Conservation (phyloP, 2,797 vertebrate genomes). For the Pangasius krempfi region DNA sequence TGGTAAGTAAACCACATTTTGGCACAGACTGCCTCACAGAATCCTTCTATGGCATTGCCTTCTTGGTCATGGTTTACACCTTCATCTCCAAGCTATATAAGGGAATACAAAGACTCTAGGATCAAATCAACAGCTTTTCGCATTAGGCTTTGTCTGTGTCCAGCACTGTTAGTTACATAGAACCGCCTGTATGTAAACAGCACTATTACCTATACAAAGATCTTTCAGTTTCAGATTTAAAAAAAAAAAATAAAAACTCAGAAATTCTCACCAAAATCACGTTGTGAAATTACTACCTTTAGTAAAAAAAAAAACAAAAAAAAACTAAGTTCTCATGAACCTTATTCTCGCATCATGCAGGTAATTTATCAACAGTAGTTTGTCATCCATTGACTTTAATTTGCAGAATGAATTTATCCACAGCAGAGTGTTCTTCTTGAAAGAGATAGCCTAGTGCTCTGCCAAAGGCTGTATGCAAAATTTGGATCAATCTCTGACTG, state of each 20-base stretch:
- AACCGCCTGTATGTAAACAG: background rate
- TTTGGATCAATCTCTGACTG: background rate
- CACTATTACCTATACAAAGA: slow-evolving; percentile 5
- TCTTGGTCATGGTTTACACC: slow-evolving; percentile 28
- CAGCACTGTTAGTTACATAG: slow-evolving; percentile 18
- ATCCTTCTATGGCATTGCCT: slow-evolving; percentile 36
- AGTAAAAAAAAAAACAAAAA: too few relatives aligned
- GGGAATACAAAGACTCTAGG: slow-evolving; percentile 11
- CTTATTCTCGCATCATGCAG: slow-evolving; percentile 13
- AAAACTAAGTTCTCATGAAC: background rate
- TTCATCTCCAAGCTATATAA: slow-evolving; percentile 46
- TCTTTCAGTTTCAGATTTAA: background rate
- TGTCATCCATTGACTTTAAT: background rate
- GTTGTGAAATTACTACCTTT: background rate
- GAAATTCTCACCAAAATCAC: background rate
- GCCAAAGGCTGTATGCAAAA: background rate
- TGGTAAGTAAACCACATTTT: background rate
- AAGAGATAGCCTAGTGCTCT: background rate
- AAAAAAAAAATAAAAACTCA: background rate
- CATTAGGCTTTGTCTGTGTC: slow-evolving; percentile 11
- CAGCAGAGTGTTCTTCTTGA: background rate
- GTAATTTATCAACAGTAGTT: background rate
- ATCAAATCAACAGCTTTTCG: background rate
- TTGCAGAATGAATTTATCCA: background rate
- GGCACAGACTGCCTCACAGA: slow-evolving; percentile 11